A percentile compares a stretch with the other conserved stretches of the same genome.
These are phyloP conservation scores for Stenchaetothrips biformis DNA, from an alignment of 2,888 invertebrate genomes.

Conservation along the genomic window DNA sequence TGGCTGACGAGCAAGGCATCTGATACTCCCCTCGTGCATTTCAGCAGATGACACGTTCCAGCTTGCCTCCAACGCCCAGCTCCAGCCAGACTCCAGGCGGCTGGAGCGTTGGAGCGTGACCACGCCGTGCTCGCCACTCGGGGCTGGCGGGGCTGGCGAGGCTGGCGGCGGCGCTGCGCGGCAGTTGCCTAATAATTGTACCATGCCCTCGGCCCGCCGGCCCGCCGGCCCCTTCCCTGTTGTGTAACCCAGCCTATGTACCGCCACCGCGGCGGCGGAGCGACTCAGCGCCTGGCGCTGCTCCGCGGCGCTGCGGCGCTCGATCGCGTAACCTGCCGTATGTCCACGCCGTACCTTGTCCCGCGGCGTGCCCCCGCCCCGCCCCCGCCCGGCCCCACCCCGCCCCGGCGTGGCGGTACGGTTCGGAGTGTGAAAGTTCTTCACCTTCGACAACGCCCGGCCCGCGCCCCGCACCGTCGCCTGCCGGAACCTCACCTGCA, in stretches of 20 bases:
- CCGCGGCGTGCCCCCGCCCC: neutral
- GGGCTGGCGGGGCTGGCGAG: neutral
- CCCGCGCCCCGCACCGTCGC: no score
- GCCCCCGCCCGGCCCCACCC: neutral
- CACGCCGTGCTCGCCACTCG: neutral
- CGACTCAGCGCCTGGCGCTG: neutral
- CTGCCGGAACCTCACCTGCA: no score
- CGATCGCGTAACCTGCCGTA: neutral
- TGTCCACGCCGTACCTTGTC: neutral
- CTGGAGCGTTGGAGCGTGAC: neutral
- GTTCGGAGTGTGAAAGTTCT: no score
- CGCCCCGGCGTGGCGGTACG: no score
- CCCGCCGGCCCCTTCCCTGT: neutral
- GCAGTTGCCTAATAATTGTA: conserved; percentile 5
- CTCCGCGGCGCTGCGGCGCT: neutral
- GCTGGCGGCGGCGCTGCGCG: neutral
- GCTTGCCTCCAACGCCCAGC: no score
- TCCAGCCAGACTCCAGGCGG: neutral
- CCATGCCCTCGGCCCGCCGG: neutral
- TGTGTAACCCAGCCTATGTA: neutral
- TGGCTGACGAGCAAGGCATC: neutral
- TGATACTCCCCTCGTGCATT: no score
- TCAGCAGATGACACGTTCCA: no score
- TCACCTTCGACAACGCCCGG: no score
- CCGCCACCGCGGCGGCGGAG: neutral